These are phyloP conservation scores for Campoletis sonorensis DNA, from an alignment of 1,140 invertebrate species.

Conservation along the genomic window DNA sequence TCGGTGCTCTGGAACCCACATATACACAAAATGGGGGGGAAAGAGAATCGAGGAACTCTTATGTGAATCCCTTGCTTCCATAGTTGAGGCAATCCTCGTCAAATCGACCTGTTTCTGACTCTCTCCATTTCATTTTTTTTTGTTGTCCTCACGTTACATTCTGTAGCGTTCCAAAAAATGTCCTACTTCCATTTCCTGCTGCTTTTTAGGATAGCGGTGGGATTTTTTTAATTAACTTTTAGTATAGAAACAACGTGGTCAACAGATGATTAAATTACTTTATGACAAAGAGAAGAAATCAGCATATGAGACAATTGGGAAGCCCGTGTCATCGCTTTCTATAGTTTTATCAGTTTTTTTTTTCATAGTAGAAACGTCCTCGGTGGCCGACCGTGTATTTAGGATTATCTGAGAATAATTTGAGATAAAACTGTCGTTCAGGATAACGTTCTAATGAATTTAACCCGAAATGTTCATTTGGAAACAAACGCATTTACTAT, in stretches of 20 bases:
- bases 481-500: too few species aligned
- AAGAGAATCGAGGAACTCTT: conserved; percentile 21
- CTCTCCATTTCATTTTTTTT: not conserved
- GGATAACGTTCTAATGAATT: too few species aligned
- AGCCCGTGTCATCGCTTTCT: not conserved
- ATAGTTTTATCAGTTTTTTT: not conserved
- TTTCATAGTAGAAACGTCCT: too few species aligned
- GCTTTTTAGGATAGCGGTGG: not conserved
- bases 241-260: not conserved
- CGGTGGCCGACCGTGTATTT: too few species aligned
- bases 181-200: not conserved
- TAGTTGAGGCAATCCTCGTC: not conserved
- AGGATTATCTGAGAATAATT: not conserved
- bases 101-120: not conserved
- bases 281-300: too few species aligned
- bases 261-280: not conserved
- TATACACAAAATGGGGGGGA: not conserved
- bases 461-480: too few species aligned
- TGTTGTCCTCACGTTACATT: not conserved
- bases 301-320: too few species aligned
- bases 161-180: not conserved
- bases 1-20: conserved; percentile 73
- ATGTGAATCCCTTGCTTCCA: not conserved
- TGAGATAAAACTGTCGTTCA: too few species aligned
- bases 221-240: not conserved